These are phyloP conservation scores for Neogale vison DNA, from an alignment of 2,113 vertebrate genomes.

Conservation along the genomic window DNA sequence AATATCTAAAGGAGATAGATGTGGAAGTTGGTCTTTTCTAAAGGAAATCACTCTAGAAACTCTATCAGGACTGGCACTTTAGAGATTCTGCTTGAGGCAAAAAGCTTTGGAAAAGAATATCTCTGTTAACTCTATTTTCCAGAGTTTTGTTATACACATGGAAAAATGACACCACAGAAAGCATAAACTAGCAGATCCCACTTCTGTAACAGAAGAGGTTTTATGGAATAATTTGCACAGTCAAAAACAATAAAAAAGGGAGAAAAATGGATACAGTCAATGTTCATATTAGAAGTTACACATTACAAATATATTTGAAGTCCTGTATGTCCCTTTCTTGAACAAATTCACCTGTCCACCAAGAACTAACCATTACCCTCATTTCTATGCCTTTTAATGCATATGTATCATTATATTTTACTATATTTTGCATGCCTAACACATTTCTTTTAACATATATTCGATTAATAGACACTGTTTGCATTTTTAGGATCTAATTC, in stretches of 20 bases:
- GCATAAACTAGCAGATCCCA: background rate
- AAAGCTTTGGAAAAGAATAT: slow-evolving; percentile 21
- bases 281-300: background rate
- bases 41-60: slow-evolving; percentile 24
- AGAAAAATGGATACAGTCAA: background rate
- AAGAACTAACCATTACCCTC: background rate
- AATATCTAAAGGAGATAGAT: background rate
- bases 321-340: background rate
- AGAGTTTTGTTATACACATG: background rate
- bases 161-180: background rate
- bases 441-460: background rate
- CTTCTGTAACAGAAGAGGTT: background rate
- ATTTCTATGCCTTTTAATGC: background rate
- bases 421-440: background rate
- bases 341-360: background rate
- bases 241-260: background rate
- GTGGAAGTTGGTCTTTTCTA: background rate
- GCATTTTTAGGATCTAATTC: background rate
- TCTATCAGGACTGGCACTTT: background rate
- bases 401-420: background rate
- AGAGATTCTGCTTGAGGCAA: slow-evolving; percentile 42
- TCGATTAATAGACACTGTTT: background rate
- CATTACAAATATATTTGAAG: background rate
- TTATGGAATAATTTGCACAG: background rate
- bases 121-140: background rate